Percentiles rank a stretch among this genome's conserved stretches.
Conservation (phyloP, 2,113 vertebrate species). For the Cichladusa arquata region DNA sequence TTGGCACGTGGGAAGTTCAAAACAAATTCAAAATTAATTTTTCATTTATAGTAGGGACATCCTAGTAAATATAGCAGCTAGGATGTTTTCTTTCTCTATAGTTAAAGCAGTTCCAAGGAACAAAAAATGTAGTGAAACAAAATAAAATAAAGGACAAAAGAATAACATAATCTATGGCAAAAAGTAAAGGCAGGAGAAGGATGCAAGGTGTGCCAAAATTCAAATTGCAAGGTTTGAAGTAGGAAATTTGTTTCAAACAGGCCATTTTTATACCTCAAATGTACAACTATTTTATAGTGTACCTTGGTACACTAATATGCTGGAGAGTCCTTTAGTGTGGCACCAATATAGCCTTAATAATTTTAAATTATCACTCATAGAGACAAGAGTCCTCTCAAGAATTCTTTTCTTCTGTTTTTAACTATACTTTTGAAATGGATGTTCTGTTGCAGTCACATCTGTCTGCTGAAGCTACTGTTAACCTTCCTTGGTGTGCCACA, state of each 20-base stretch:
- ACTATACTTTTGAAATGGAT: background rate
- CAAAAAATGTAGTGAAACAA: background rate
- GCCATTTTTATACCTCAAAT: background rate
- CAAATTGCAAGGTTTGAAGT: background rate
- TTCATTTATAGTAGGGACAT: background rate
- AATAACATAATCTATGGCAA: background rate
- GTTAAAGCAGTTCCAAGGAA: background rate
- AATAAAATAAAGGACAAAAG: background rate
- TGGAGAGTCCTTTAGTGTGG: background rate
- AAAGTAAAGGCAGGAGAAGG: background rate
- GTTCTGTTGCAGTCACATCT: background rate
- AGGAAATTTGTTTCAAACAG: background rate
- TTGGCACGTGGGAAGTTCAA: background rate
- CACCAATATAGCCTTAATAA: background rate
- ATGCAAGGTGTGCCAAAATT: background rate
- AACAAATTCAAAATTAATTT: background rate
- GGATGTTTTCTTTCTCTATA: background rate
- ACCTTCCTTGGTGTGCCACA: background rate
- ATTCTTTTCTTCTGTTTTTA: background rate
- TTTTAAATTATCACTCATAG: background rate
- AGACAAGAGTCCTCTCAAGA: background rate
- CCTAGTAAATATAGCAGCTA: background rate
- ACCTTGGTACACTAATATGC: background rate
- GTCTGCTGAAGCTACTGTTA: background rate
- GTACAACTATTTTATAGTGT: no score